phyloP scores from a whole-genome alignment of 1,140 invertebrate genomes.

The Hypothenemus hampei region DNA sequence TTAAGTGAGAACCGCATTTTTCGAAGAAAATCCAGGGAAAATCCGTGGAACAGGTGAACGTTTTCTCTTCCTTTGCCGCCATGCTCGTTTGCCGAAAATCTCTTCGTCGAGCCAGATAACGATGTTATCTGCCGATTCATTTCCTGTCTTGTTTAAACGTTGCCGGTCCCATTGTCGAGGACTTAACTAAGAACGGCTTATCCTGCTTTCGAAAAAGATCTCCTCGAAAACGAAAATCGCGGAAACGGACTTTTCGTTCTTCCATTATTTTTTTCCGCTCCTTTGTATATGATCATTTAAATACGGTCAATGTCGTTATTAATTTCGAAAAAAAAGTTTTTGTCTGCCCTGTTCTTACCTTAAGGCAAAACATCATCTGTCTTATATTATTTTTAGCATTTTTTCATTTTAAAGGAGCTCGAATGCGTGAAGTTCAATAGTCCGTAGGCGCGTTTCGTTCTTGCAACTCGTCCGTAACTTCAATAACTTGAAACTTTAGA shows the following conservation, averaged over 20 bases:
- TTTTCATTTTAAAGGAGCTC: conserved; percentile 25
- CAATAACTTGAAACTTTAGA: conserved; percentile 23
- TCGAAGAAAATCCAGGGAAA: conserved; percentile 17
- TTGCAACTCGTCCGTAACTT: conserved; percentile 24
- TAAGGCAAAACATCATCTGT: background rate
- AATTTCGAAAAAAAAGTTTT: too few relatives aligned
- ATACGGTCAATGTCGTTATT: too few relatives aligned
- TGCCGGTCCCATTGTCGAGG: background rate
- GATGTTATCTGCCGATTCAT: conserved; percentile 28
- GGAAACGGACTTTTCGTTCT: too few relatives aligned
- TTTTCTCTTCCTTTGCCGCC: conserved; percentile 21
- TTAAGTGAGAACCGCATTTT: conserved; percentile 21
- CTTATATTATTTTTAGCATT: conserved; percentile 26
- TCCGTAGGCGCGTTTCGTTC: conserved; percentile 9
- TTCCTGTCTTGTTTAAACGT: conserved; percentile 26
- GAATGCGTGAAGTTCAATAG: conserved; percentile 26
- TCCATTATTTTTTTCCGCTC: too few relatives aligned
- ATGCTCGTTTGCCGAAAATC: conserved; percentile 26
- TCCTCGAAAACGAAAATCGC: too few relatives aligned
- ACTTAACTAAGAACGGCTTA: conserved; percentile 3
- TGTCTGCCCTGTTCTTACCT: too few relatives aligned
- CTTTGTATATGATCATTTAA: too few relatives aligned
- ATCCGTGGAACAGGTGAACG: conserved; percentile 21
- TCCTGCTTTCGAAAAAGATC: conserved; percentile 3
- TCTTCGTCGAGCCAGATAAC: conserved; percentile 21